phyloP scores from a whole-genome alignment of 1,140 invertebrate species.

The Lepidurus arcticus region DNA sequence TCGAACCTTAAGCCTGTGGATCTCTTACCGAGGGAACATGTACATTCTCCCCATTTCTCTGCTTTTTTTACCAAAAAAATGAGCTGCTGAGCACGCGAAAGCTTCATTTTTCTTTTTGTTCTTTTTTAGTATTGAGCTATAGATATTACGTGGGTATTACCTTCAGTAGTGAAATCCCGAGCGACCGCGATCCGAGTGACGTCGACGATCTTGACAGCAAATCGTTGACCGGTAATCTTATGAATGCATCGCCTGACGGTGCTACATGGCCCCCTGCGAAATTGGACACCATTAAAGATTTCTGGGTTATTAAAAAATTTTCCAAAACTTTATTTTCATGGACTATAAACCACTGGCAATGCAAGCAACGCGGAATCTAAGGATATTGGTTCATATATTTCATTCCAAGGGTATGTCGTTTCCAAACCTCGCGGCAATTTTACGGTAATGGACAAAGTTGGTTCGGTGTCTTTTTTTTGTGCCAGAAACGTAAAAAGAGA shows the following conservation, averaged over 20 bases:
- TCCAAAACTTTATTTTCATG: too few relatives aligned
- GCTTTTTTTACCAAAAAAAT: too few relatives aligned
- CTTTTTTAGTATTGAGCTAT: background rate
- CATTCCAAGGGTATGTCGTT: background rate
- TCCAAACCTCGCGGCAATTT: background rate
- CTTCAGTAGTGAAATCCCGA: constrained; percentile 89
- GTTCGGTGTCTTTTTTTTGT: background rate
- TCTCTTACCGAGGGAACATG: too few relatives aligned
- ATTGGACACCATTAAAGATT: constrained; percentile 34
- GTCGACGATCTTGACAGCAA: constrained; percentile 98
- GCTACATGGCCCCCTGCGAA: constrained; percentile 92
- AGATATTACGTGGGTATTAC: constrained; percentile 48
- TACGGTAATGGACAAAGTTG: background rate
- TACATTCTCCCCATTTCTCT: too few relatives aligned
- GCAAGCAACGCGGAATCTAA: too few relatives aligned
- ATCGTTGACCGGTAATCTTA: constrained; percentile 87
- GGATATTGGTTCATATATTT: background rate
- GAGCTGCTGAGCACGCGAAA: too few relatives aligned
- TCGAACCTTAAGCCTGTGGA: too few relatives aligned
- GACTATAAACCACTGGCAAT: too few relatives aligned
- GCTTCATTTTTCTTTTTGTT: too few relatives aligned
- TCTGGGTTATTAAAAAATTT: constrained; percentile 1
- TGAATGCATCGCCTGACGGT: constrained; percentile 93
- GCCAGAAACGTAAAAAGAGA: background rate
- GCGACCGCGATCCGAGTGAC: constrained; percentile 94